Conservation (phyloP, 1,140 invertebrate genomes). For the Drosophila parabipectinata region DNA sequence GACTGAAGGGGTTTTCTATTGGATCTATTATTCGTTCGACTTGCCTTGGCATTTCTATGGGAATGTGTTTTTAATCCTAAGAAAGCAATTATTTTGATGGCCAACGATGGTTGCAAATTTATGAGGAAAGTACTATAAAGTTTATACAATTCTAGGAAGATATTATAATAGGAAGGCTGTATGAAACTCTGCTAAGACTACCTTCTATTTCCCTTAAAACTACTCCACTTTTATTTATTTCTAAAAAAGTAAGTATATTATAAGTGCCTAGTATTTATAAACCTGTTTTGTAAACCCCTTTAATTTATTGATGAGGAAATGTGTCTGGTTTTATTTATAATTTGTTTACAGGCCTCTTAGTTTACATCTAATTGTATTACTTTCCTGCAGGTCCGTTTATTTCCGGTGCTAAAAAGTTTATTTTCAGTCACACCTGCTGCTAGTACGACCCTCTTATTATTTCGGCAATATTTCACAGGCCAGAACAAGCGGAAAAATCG, state of each 20-base stretch:
- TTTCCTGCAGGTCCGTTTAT: slow-evolving; percentile 16
- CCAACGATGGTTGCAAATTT: background rate
- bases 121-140: background rate
- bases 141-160: background rate
- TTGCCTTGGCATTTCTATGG: slow-evolving; percentile 6
- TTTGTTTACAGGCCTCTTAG: slow-evolving; percentile 1
- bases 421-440: slow-evolving; percentile 17
- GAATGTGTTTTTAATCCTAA: slow-evolving; percentile 18
- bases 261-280: too few species aligned
- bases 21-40: background rate
- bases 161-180: too few species aligned
- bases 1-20: slow-evolving; percentile 25
- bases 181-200: too few species aligned
- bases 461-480: slow-evolving; percentile 8
- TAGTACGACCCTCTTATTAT: slow-evolving; percentile 4
- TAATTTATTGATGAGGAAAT: background rate
- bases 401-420: slow-evolving; percentile 28
- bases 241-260: too few species aligned
- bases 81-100: slow-evolving; percentile 29
- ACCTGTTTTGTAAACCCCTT: too few species aligned
- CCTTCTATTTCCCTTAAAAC: too few species aligned
- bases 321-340: slow-evolving; percentile 1
- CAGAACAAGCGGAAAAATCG: slow-evolving; percentile 14
- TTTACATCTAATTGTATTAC: background rate
- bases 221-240: too few species aligned